Percentiles rank a stretch among this genome's conserved stretches.
Conservation (phyloP, 2,113 vertebrate species). For the Halichoerus grypus region DNA sequence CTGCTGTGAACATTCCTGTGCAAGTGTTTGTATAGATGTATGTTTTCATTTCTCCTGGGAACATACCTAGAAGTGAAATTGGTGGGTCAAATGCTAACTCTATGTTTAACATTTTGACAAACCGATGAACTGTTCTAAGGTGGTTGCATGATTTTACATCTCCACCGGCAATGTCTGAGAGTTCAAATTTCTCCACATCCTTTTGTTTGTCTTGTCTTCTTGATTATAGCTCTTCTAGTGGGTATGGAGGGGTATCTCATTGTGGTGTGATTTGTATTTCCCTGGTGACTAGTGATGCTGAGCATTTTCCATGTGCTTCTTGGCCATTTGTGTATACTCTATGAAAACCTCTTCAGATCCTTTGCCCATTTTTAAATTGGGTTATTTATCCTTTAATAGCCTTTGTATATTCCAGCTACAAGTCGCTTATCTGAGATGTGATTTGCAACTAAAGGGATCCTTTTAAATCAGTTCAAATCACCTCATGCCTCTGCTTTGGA, state of each 20-base stretch:
- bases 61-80: not conserved
- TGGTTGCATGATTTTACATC: not conserved
- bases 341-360: not conserved
- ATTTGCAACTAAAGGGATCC: not conserved
- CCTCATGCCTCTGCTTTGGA: not conserved
- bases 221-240: not conserved
- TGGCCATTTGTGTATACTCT: not conserved
- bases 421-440: not conserved
- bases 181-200: not conserved
- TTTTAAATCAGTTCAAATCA: not conserved
- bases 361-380: not conserved
- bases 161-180: not conserved
- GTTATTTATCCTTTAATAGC: conserved; percentile 11
- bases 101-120: not conserved
- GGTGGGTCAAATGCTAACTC: not conserved
- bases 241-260: not conserved
- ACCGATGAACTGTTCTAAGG: not conserved
- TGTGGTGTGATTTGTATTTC: not conserved
- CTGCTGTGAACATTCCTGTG: not conserved
- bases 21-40: not conserved
- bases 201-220: not conserved
- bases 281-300: not conserved
- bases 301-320: not conserved
- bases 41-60: not conserved
- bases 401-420: not conserved